These are phyloP conservation scores for Bursaphelenchus mucronatus DNA, from an alignment of 1,140 invertebrate species.

Conservation along the genomic window DNA sequence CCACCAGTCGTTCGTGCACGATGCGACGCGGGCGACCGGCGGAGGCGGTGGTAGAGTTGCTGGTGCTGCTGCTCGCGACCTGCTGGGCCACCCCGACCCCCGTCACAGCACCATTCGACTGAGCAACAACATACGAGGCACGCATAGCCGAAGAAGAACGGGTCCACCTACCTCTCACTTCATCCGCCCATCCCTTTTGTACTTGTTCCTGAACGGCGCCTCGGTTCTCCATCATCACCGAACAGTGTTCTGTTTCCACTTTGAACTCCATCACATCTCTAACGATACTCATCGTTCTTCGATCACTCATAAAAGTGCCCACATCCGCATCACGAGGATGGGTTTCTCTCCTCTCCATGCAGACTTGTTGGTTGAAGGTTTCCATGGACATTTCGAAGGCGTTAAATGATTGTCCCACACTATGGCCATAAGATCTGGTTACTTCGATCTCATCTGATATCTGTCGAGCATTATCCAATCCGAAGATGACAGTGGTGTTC, in stretches of 20 bases:
- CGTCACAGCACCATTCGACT: slow-evolving; percentile 6
- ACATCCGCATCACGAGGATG: slow-evolving; percentile 17
- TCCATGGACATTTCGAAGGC: slow-evolving; percentile 18
- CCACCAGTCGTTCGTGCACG: slow-evolving; percentile 5
- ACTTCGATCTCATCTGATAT: slow-evolving; percentile 4
- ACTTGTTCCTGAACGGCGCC: slow-evolving; percentile 30
- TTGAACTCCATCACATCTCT: slow-evolving; percentile 29
- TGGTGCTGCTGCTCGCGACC: slow-evolving; percentile 15
- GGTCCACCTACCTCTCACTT: slow-evolving; percentile 41
- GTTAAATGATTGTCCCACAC: background rate
- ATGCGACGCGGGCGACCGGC: background rate
- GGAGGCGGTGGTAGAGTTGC: slow-evolving; percentile 22
- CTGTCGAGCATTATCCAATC: slow-evolving; percentile 10
- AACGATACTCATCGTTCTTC: slow-evolving; percentile 20
- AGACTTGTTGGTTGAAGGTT: slow-evolving; percentile 36
- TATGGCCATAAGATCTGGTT: slow-evolving; percentile 1
- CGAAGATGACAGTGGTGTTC: slow-evolving; percentile 12
- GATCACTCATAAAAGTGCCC: slow-evolving; percentile 19
- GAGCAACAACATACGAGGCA: slow-evolving; percentile 7
- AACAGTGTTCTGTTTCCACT: slow-evolving; percentile 34
- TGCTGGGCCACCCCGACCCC: slow-evolving; percentile 6
- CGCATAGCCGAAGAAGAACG: slow-evolving; percentile 15
- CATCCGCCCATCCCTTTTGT: slow-evolving; percentile 31
- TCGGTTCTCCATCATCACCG: slow-evolving; percentile 47
- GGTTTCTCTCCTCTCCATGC: slow-evolving; percentile 34